Percentiles rank a stretch among this genome's conserved stretches.
Conservation (phyloP, 2,888 invertebrate species). For the Rhamphomyia laevipes region DNA sequence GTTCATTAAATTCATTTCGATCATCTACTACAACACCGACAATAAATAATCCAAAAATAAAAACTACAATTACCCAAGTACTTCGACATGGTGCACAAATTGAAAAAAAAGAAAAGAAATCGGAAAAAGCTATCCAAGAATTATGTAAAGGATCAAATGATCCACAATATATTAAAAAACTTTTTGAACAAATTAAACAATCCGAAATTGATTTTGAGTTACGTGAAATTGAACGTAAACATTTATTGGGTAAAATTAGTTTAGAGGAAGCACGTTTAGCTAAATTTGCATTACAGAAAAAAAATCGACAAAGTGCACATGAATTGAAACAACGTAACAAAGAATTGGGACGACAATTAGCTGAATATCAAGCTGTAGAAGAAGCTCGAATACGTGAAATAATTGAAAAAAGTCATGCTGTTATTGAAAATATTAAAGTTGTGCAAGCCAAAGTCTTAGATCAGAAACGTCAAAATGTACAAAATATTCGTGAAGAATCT, state of each 20-base stretch:
- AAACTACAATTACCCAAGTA: constrained; percentile 41
- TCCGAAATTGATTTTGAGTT: constrained; percentile 40
- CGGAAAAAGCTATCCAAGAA: constrained; percentile 42
- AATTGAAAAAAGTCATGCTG: constrained; percentile 1
- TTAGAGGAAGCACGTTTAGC: constrained; percentile 48
- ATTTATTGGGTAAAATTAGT: constrained; percentile 45
- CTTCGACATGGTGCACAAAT: constrained; percentile 43
- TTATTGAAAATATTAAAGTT: neutral
- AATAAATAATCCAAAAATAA: constrained; percentile 21
- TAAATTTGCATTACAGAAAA: constrained; percentile 43
- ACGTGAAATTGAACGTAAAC: constrained; percentile 46
- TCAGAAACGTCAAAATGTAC: constrained; percentile 1
- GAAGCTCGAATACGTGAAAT: constrained; percentile 16
- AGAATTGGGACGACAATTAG: constrained; percentile 40
- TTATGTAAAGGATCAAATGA: constrained; percentile 40
- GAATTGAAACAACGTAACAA: constrained; percentile 42
- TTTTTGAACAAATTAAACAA: constrained; percentile 39
- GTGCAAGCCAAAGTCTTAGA: constrained; percentile 4
- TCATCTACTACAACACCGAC: neutral
- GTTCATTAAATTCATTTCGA: no score
- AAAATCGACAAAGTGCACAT: constrained; percentile 19
- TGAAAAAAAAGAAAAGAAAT: constrained; percentile 38
- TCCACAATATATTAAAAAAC: constrained; percentile 34
- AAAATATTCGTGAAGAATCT: constrained; percentile 6
- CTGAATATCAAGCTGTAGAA: constrained; percentile 41